Conservation (phyloP, 2,888 invertebrate species). For the Tetropium fuscum region DNA sequence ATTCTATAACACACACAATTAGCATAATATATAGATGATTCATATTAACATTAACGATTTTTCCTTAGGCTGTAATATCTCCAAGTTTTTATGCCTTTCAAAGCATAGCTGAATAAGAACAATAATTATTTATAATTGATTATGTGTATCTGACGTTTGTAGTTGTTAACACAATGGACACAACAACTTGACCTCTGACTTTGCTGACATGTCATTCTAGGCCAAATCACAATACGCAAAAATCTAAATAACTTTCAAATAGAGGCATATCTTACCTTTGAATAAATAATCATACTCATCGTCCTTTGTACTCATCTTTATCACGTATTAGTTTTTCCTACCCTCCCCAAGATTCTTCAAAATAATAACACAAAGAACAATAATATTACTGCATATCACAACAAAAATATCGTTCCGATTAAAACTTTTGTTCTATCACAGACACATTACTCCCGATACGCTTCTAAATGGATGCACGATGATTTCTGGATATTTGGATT, state of each 20-base stretch:
- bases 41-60: constrained; percentile 1
- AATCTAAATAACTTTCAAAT: constrained; percentile 2
- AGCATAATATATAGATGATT: constrained; percentile 14
- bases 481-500: constrained; percentile 42
- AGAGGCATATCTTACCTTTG: constrained; percentile 97
- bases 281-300: constrained; percentile 99
- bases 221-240: constrained; percentile 39
- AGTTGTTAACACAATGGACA: constrained; percentile 5
- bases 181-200: constrained; percentile 52
- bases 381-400: constrained; percentile 61
- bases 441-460: constrained; percentile 57
- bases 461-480: constrained; percentile 42
- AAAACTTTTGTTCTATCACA: constrained; percentile 60
- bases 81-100: neutral
- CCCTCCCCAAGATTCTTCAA: constrained; percentile 38
- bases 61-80: neutral
- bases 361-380: constrained; percentile 54
- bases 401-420: constrained; percentile 56
- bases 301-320: constrained; percentile 97
- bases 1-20: constrained; percentile 8
- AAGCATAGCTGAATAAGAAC: neutral
- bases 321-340: constrained; percentile 22
- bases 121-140: constrained; percentile 34
- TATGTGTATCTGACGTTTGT: constrained; percentile 28
- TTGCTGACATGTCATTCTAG: constrained; percentile 56